These are phyloP conservation scores for Oophaga pumilio DNA, from an alignment of 2,113 vertebrate genomes.

Conservation along the genomic window DNA sequence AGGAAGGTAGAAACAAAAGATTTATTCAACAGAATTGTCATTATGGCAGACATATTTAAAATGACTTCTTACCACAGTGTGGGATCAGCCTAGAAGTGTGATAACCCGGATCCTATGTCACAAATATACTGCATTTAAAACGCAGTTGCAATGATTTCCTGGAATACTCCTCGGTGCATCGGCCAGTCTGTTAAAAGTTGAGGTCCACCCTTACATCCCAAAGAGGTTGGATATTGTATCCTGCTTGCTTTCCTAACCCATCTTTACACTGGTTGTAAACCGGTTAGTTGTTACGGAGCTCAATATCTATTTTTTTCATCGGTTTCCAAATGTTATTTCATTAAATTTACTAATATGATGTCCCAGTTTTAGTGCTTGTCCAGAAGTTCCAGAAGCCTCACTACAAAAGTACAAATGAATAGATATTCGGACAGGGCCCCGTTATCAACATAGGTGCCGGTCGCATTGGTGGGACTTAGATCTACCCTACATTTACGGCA, in stretches of 20 bases:
- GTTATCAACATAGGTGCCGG: no score
- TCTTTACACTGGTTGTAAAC: neutral
- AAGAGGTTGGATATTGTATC: no score
- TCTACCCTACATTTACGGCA: no score
- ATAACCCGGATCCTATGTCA: neutral
- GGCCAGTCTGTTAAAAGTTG: neutral
- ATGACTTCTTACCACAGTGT: neutral
- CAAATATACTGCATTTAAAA: neutral
- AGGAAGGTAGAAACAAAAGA: slow-evolving; percentile 1
- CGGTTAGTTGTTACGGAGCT: no score
- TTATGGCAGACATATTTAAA: neutral
- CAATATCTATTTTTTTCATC: no score
- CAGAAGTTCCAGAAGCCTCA: no score
- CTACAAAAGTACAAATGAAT: no score
- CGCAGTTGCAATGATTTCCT: neutral
- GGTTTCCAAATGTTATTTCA: no score
- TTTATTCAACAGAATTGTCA: slow-evolving; percentile 9
- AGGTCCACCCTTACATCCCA: neutral
- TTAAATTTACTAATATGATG: no score
- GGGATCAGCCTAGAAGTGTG: neutral
- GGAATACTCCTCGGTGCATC: neutral
- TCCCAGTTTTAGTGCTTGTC: no score
- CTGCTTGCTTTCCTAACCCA: neutral
- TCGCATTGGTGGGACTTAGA: no score
- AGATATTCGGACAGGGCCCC: no score